phyloP scores from a whole-genome alignment of 2,113 vertebrate genomes.

The Phaetusa simplex region DNA sequence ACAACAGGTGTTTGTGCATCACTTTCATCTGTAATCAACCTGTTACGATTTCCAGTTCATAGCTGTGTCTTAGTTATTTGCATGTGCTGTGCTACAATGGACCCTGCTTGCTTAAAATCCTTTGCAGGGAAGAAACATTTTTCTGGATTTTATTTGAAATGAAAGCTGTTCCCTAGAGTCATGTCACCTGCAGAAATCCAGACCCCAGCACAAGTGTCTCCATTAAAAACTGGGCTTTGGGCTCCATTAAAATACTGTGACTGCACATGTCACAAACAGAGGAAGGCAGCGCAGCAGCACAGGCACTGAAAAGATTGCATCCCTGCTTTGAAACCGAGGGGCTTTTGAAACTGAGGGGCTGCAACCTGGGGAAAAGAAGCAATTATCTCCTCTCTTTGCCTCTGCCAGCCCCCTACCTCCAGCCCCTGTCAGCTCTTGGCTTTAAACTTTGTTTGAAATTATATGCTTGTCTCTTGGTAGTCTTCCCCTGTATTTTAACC shows the following conservation, averaged over 20 bases:
- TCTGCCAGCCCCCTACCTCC: not conserved
- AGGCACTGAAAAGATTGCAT: not conserved
- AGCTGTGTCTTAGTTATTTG: not conserved
- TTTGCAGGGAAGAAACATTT: not conserved
- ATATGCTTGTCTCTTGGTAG: not conserved
- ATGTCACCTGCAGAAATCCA: conserved; percentile 28
- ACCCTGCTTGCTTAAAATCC: not conserved
- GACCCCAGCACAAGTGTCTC: conserved; percentile 17
- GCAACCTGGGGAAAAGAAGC: not conserved
- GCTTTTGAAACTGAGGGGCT: not conserved
- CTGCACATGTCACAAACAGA: conserved; percentile 5
- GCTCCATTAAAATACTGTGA: not conserved
- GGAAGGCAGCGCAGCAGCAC: not conserved
- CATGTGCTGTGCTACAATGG: not conserved
- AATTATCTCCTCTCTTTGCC: not conserved
- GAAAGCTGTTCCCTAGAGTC: conserved; percentile 26
- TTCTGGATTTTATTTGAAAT: conserved; percentile 44
- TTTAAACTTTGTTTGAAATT: not conserved
- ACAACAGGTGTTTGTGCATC: not conserved
- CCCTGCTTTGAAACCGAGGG: not conserved
- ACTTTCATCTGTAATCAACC: not conserved
- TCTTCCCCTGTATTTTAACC: not conserved
- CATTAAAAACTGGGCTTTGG: conserved; percentile 18
- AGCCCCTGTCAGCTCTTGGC: not conserved
- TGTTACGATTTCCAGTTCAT: not conserved